Evolutionary conservation across 1,140 invertebrate genomes (phyloP), one percentile per base, ranked within the genome.

Genomic region (Halesus radiatus): DNA sequence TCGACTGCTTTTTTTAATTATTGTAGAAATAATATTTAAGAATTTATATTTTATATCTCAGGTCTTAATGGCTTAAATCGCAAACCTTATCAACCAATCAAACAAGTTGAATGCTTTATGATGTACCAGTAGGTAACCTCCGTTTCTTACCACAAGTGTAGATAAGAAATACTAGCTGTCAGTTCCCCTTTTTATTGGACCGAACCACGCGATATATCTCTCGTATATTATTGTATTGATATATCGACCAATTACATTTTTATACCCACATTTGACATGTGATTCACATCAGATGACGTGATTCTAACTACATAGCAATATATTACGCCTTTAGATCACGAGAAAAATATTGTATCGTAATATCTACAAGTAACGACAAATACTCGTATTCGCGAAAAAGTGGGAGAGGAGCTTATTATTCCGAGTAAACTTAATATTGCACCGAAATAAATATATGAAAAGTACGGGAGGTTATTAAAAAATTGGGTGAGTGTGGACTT

Each of bases 61-160:
- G 20, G 16, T 6, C 18, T 60, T 8, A 60, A 60, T 20, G 56
- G 56, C 13, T 60, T 20, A 60, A 60, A 20, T 22, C 20, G 23
- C n/a, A 56, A n/a, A 18, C 23, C 18, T 60, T 60, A 60, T 60
- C 56, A 23, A 60, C 18, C 56, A 20, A 20, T 60, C 56, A 60
- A 60, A 20, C 56, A 20, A 60, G 56, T 60, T 60, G 56, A 20
- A 60, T 60, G 18, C 56, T 60, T 60, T 60, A 60, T 18, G 56
- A 23, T 60, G 8, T 60, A n/a, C 56, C 56, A 60, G 23, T 60
- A 60, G 23, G 56, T 23, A 60, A 60, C 23, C 56, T 18, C 1
- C 54, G 54, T 20, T 58, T 58, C 54, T 58, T 58, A 58, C n/a
- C 22, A 15, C 56, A 23, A 60, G 56, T 60, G 56, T 60, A 60